phyloP scores from a whole-genome alignment of 1,140 invertebrate genomes.

The Pissodes strobi region DNA sequence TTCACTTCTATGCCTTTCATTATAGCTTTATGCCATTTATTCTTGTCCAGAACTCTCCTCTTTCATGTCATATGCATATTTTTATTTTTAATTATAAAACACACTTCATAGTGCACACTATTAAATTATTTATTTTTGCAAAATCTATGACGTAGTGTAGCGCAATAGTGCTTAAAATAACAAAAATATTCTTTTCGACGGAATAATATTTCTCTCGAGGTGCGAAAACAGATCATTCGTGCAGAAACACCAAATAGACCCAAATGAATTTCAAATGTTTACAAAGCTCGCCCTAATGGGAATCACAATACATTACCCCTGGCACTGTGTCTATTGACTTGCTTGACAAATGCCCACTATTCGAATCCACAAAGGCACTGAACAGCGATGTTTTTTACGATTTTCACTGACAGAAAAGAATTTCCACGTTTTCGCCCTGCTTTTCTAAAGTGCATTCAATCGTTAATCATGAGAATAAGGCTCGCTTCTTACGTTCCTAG shows the following conservation, averaged over 20 bases:
- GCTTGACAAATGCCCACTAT: constrained; percentile 52
- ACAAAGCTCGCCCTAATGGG: constrained; percentile 43
- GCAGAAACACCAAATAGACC: constrained; percentile 13
- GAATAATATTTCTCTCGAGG: too few species aligned
- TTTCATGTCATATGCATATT: too few species aligned
- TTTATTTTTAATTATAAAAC: too few species aligned
- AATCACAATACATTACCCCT: constrained; percentile 51
- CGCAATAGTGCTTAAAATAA: too few species aligned
- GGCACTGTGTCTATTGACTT: constrained; percentile 43
- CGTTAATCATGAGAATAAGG: constrained; percentile 53
- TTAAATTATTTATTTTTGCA: too few species aligned
- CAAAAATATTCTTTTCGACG: too few species aligned
- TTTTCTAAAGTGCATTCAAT: constrained; percentile 53
- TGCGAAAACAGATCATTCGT: not conserved
- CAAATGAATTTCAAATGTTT: constrained; percentile 32
- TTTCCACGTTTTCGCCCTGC: constrained; percentile 52
- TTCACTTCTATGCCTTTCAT: too few species aligned
- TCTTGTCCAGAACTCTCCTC: too few species aligned
- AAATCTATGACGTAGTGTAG: too few species aligned
- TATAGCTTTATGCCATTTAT: too few species aligned
- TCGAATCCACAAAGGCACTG: constrained; percentile 47
- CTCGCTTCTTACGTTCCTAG: constrained; percentile 41
- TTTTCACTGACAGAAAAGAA: constrained; percentile 48
- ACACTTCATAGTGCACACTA: too few species aligned
- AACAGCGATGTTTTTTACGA: constrained; percentile 49